phyloP scores from a whole-genome alignment of 2,888 invertebrate species.

The Camponotus fellah region DNA sequence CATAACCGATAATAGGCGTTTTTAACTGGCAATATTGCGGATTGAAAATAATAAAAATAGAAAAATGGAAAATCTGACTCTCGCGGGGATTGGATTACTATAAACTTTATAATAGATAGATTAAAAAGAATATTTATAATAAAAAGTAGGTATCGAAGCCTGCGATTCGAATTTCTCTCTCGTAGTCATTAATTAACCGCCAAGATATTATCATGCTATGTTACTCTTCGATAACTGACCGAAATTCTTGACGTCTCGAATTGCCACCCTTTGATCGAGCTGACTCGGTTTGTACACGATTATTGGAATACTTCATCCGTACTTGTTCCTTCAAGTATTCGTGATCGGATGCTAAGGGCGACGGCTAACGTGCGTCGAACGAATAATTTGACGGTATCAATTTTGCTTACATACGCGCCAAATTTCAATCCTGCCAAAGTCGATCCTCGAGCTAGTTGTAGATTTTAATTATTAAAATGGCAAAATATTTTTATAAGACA shows the following conservation, averaged over 20 bases:
- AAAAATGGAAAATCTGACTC: background rate
- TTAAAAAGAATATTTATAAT: background rate
- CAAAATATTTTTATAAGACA: background rate
- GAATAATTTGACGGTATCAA: slow-evolving; percentile 63
- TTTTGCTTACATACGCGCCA: slow-evolving; percentile 43
- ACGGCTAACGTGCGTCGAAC: slow-evolving; percentile 44
- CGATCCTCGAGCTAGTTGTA: background rate
- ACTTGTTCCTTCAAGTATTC: slow-evolving; percentile 74
- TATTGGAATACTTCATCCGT: slow-evolving; percentile 79
- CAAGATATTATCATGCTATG: background rate
- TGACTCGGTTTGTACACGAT: slow-evolving; percentile 54
- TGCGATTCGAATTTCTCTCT: background rate
- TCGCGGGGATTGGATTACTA: background rate
- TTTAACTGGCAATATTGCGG: background rate
- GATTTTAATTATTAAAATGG: background rate
- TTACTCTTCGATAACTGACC: slow-evolving; percentile 15
- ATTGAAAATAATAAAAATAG: background rate
- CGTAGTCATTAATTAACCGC: background rate
- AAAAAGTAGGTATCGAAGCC: background rate
- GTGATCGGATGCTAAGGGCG: slow-evolving; percentile 49
- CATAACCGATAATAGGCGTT: background rate
- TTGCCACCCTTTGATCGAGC: slow-evolving; percentile 44
- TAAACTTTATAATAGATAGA: background rate
- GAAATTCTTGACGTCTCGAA: slow-evolving; percentile 45
- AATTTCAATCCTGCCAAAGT: slow-evolving; percentile 11